These are phyloP conservation scores for Cyprinus carpio DNA, from an alignment of 2,113 vertebrate species.

Conservation along the genomic window DNA sequence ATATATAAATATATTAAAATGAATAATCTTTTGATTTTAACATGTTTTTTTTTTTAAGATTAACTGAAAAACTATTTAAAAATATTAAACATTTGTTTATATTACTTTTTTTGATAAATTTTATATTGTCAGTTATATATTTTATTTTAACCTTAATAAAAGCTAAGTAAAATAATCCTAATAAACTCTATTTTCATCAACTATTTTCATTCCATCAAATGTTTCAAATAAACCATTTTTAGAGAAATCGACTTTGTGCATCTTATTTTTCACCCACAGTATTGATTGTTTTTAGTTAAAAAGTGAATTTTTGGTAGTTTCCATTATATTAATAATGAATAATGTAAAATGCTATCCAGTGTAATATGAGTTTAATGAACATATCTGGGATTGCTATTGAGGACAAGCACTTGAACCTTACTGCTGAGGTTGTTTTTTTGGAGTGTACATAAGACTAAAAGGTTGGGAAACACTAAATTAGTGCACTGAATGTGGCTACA, in stretches of 20 bases:
- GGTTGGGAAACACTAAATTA: constrained; percentile 3
- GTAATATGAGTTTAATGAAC: background rate
- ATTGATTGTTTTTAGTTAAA: background rate
- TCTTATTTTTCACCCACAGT: background rate
- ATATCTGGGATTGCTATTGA: background rate
- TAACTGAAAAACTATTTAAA: no score
- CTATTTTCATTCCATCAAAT: no score
- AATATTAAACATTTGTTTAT: background rate
- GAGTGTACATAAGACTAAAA: background rate
- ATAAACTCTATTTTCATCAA: no score
- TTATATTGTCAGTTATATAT: background rate
- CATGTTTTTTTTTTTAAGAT: no score
- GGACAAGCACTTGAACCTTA: background rate
- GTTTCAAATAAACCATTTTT: no score
- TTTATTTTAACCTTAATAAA: no score
- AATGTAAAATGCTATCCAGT: background rate
- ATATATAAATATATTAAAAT: no score
- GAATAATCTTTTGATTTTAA: no score
- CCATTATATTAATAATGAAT: background rate
- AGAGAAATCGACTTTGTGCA: constrained; percentile 55
- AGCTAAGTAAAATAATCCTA: no score
- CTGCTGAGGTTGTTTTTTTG: background rate
- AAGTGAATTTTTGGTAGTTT: background rate
- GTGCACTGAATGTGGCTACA: background rate
- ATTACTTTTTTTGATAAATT: background rate